phyloP scores from a whole-genome alignment of 2,113 vertebrate species.

The Austrofundulus limnaeus region DNA sequence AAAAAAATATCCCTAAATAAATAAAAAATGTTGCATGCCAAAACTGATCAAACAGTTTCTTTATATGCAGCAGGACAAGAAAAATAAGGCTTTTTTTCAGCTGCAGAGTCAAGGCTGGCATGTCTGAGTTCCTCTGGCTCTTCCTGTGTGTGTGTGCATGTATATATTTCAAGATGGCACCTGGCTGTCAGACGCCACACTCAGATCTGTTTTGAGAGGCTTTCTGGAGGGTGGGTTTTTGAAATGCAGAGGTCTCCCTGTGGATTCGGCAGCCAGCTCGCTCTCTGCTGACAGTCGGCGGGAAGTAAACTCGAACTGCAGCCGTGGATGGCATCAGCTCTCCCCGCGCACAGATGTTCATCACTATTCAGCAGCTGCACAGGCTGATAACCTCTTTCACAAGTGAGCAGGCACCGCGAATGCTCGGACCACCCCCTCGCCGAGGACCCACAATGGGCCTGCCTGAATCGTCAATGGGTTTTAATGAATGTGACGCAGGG shows the following conservation, averaged over 20 bases:
- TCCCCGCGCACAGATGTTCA: slow-evolving; percentile 17
- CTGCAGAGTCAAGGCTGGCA: slow-evolving; percentile 29
- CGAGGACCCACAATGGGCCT: slow-evolving; percentile 7
- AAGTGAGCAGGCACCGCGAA: slow-evolving; percentile 15
- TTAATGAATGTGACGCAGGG: slow-evolving; percentile 3
- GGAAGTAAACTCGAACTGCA: slow-evolving; percentile 29
- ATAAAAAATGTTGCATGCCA: not conserved
- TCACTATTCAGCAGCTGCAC: slow-evolving; percentile 26
- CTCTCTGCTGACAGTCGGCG: slow-evolving; percentile 40
- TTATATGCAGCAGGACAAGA: slow-evolving; percentile 14
- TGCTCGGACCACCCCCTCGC: not conserved
- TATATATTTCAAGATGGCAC: slow-evolving; percentile 22
- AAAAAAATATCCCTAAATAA: not conserved
- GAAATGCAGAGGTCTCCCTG: slow-evolving; percentile 39
- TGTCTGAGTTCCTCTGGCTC: slow-evolving; percentile 15
- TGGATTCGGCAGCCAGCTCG: slow-evolving; percentile 22
- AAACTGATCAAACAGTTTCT: slow-evolving; percentile 31
- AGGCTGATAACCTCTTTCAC: slow-evolving; percentile 22
- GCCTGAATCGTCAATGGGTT: slow-evolving; percentile 10
- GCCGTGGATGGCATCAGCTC: slow-evolving; percentile 6
- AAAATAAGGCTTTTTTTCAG: not conserved
- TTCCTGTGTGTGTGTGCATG: not conserved
- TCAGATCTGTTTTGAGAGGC: slow-evolving; percentile 35
- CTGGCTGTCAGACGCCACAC: slow-evolving; percentile 39
- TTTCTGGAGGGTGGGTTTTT: slow-evolving; percentile 23